Conservation (phyloP, 2,888 invertebrate species). For the Hirtodrosophila duncani region DNA sequence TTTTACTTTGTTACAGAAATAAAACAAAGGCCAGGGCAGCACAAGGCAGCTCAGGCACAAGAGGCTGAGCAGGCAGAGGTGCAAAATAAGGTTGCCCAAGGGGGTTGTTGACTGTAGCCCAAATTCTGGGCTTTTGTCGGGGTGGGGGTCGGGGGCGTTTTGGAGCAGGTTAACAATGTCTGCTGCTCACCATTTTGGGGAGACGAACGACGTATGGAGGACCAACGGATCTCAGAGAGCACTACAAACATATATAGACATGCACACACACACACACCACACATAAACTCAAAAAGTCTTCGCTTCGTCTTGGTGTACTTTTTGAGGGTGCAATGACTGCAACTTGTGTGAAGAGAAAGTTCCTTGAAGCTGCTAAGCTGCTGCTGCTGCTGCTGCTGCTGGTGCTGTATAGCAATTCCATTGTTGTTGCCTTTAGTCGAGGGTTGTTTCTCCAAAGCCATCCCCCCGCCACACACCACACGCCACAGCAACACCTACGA, state of each 20-base stretch:
- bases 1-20: slow-evolving; percentile 66
- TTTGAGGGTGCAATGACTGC: slow-evolving; percentile 74
- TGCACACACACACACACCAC: not conserved
- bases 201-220: no score
- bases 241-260: no score
- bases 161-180: slow-evolving; percentile 59
- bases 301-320: no score
- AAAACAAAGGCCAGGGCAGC: slow-evolving; percentile 52
- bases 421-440: slow-evolving; percentile 34
- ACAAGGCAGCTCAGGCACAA: no score
- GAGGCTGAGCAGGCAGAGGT: slow-evolving; percentile 10
- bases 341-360: slow-evolving; percentile 42
- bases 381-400: slow-evolving; percentile 5
- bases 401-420: slow-evolving; percentile 49
- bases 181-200: slow-evolving; percentile 24
- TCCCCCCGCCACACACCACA: not conserved
- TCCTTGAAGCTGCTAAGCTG: slow-evolving; percentile 28
- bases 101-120: no score
- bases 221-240: no score
- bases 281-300: no score
- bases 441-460: slow-evolving; percentile 26
- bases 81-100: slow-evolving; percentile 9
- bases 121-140: no score
- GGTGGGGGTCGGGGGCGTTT: slow-evolving; percentile 3
- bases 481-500: slow-evolving; percentile 7